Percentiles rank a stretch among this genome's conserved stretches.
These are phyloP conservation scores for Plemyria rubiginata DNA, from an alignment of 2,888 invertebrate species.

Conservation along the genomic window DNA sequence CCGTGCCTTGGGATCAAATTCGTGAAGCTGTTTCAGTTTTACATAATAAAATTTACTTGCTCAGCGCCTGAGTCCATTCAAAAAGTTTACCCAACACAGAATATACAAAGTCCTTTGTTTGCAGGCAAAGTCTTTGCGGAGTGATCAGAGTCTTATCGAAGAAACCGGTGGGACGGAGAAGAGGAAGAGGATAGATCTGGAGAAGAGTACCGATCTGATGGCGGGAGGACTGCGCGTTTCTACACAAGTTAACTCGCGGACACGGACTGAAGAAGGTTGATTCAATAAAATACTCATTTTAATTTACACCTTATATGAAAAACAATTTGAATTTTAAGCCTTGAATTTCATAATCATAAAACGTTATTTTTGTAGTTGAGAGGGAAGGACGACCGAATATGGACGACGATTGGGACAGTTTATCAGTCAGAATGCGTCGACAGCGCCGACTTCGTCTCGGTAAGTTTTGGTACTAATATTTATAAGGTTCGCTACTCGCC, in stretches of 20 bases:
- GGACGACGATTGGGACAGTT: conserved; percentile 92
- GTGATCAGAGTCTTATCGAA: conserved; percentile 72
- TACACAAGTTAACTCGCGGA: conserved; percentile 92
- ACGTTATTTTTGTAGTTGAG: conserved; percentile 63
- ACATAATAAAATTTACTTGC: too few species aligned
- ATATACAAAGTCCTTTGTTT: not conserved
- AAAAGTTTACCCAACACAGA: too few species aligned
- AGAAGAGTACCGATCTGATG: conserved; percentile 93
- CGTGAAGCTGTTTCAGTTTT: too few species aligned
- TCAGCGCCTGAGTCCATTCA: too few species aligned
- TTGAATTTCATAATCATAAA: not conserved
- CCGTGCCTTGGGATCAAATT: too few species aligned
- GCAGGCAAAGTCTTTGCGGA: conserved; percentile 73
- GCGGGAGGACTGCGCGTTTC: conserved; percentile 92
- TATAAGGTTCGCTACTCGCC: conserved; percentile 33
- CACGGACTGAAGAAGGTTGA: conserved; percentile 91
- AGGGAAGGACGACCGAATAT: conserved; percentile 86
- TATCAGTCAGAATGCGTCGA: conserved; percentile 90
- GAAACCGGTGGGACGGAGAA: conserved; percentile 86
- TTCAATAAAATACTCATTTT: not conserved
- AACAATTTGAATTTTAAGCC: not conserved
- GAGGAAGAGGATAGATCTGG: conserved; percentile 92
- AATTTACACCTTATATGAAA: not conserved
- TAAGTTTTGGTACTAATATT: conserved; percentile 55
- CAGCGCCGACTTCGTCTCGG: conserved; percentile 83